phyloP scores from a whole-genome alignment of 1,140 invertebrate genomes.

The Gerris buenoi region DNA sequence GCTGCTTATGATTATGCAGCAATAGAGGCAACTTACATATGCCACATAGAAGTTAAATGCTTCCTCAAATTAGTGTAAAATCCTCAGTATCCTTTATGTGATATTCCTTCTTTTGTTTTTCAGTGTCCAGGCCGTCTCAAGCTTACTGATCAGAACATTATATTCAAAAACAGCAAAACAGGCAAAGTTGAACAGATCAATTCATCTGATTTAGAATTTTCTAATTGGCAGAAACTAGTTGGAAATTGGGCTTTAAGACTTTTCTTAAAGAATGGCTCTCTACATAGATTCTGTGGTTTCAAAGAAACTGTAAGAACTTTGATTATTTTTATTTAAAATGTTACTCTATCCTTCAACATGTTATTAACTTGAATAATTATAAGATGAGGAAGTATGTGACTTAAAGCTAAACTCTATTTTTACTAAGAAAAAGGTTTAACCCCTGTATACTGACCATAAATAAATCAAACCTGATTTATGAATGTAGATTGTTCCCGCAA shows the following conservation, averaged over 20 bases:
- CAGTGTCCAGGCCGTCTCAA: conserved; percentile 76
- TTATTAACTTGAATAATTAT: too few species aligned
- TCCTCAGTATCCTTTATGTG: background rate
- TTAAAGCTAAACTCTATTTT: too few species aligned
- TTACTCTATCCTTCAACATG: too few species aligned
- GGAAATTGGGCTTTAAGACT: conserved; percentile 77
- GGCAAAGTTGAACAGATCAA: conserved; percentile 89
- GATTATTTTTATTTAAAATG: too few species aligned
- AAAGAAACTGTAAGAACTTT: conserved; percentile 78
- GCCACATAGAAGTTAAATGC: background rate
- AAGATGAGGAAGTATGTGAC: too few species aligned
- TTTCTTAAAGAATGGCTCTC: conserved; percentile 75
- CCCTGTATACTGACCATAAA: too few species aligned
- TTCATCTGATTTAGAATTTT: conserved; percentile 69
- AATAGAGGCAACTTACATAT: background rate
- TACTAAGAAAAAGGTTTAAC: too few species aligned
- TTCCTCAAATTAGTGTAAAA: too few species aligned
- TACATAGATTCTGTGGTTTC: conserved; percentile 88
- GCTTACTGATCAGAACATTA: conserved; percentile 76
- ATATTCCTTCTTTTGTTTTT: background rate
- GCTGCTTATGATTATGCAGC: conserved; percentile 10
- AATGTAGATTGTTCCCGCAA: too few species aligned
- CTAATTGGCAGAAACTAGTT: conserved; percentile 84
- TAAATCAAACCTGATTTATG: too few species aligned
- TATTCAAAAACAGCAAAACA: conserved; percentile 91